Base-by-base conservation (phyloP, 2,797 vertebrate species). In the Phrynocephalus vlangalii region DNA sequence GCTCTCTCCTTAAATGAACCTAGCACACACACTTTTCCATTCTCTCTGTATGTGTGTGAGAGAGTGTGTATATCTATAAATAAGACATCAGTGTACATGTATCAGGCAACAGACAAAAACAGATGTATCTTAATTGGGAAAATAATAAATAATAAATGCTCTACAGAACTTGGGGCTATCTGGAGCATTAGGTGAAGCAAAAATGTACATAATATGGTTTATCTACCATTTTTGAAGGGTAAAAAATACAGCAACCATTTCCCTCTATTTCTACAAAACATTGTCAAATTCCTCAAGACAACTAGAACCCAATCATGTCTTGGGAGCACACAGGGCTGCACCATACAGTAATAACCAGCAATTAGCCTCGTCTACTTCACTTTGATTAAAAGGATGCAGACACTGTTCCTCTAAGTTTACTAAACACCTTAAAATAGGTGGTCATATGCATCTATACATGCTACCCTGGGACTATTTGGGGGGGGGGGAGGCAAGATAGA, bases 41-140 rank as follows among this genome's bases (percentile, higher is more conserved):
- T 63, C 60, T 63, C 79, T 90, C 92, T 92, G 63, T 90, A 90
- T 91, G 84, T 86, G 79, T 85, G 83, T 93, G 94, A 94, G 93
- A 93, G 92, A 60, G 91, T 92, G 84, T 11, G 82, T 87, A 89
- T 94, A 85, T 15, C 82, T 91, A 94, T 94, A 95, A 95, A 94
- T 94, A 95, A 95, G 90, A 91, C 91, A 93, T 94, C 94, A 94
- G 91, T 88, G 88, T 94, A 91, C 85, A 89, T 88, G 87, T 90
- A 89, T 77, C 88, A 91, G 84, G 38, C 71, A 87, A 71, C 13
- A 82, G 20, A 60, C 79, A 93, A 91, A 94, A 92, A 89, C 84
- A 90, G 92, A 93, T 94, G 94, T 84, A 87, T 86, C 87, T 90
- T 86, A 91, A 70, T 83, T 86, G 88, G 89, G 90, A 84, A 50